phyloP scores from a whole-genome alignment of 1,140 invertebrate species.

The Drosophila elegans region DNA sequence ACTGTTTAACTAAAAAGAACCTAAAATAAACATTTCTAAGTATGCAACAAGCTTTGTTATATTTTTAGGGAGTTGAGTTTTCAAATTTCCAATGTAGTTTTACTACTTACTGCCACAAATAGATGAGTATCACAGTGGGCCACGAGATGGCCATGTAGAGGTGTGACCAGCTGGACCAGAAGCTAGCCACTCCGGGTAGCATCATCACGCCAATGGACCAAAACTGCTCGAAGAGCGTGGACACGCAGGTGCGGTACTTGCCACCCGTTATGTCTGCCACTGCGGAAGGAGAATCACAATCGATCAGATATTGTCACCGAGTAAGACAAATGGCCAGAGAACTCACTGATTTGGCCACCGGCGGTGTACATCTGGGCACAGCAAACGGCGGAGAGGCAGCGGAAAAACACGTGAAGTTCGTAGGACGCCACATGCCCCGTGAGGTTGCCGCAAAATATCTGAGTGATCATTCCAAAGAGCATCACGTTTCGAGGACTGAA shows the following conservation, averaged over 20 bases:
- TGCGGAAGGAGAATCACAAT: conserved; percentile 12
- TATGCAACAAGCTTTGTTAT: no score
- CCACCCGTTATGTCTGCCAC: conserved; percentile 84
- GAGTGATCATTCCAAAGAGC: conserved; percentile 85
- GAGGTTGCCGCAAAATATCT: conserved; percentile 84
- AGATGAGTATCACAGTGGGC: conserved; percentile 84
- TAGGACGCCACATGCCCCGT: conserved; percentile 84
- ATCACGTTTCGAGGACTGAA: conserved; percentile 85
- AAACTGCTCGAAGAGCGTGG: conserved; percentile 84
- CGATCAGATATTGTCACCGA: background rate
- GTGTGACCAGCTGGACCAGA: conserved; percentile 84
- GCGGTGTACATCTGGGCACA: conserved; percentile 85
- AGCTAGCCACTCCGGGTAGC: conserved; percentile 83
- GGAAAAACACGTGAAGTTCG: conserved; percentile 84
- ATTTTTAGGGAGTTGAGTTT: background rate
- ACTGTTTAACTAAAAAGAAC: no score
- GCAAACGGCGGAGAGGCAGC: conserved; percentile 84
- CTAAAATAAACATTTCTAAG: no score
- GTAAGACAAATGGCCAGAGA: background rate
- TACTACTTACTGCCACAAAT: conserved; percentile 80
- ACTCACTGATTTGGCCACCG: conserved; percentile 84
- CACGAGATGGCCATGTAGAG: conserved; percentile 85
- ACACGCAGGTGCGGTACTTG: conserved; percentile 81
- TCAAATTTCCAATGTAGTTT: background rate
- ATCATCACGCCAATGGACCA: conserved; percentile 85